Conservation (phyloP, 2,797 vertebrate genomes). For the Rhadinocentrus ornatus region DNA sequence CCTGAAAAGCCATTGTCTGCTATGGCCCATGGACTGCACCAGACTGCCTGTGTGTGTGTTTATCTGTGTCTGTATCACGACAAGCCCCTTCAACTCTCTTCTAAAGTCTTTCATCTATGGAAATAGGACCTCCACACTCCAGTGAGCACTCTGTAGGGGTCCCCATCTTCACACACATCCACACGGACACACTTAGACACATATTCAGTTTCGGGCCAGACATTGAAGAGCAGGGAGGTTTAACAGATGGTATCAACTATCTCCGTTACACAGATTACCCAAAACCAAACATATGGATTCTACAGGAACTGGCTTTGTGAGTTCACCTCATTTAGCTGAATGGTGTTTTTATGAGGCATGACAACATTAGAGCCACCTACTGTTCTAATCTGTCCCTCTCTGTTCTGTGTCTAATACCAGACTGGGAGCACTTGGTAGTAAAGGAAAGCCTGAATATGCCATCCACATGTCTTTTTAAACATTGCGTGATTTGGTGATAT, state of each 20-base stretch:
- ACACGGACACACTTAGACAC: slow-evolving; percentile 31
- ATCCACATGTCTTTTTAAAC: slow-evolving; percentile 18
- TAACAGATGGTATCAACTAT: slow-evolving; percentile 77
- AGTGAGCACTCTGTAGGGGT: slow-evolving; percentile 56
- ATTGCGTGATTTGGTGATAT: slow-evolving; percentile 29
- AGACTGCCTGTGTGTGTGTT: slow-evolving; percentile 47
- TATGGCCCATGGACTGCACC: slow-evolving; percentile 45
- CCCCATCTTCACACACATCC: slow-evolving; percentile 33
- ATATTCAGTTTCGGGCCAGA: slow-evolving; percentile 49
- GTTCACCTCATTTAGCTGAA: slow-evolving; percentile 76
- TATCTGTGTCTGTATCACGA: slow-evolving; percentile 43
- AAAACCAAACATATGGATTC: slow-evolving; percentile 26
- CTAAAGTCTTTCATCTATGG: slow-evolving; percentile 62
- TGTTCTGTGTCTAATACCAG: slow-evolving; percentile 51
- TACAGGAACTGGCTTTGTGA: slow-evolving; percentile 63
- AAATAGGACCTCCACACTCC: slow-evolving; percentile 64
- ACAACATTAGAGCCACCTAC: slow-evolving; percentile 70
- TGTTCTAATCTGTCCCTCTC: slow-evolving; percentile 63
- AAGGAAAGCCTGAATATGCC: slow-evolving; percentile 27
- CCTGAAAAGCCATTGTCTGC: slow-evolving; percentile 45
- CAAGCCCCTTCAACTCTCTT: slow-evolving; percentile 42
- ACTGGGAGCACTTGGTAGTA: slow-evolving; percentile 46
- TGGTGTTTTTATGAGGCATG: slow-evolving; percentile 76
- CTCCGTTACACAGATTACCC: slow-evolving; percentile 65
- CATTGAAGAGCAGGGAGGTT: slow-evolving; percentile 65